Percentiles rank a stretch among this genome's conserved stretches.
phyloP scores from a whole-genome alignment of 2,113 vertebrate species.

The Equus przewalskii region DNA sequence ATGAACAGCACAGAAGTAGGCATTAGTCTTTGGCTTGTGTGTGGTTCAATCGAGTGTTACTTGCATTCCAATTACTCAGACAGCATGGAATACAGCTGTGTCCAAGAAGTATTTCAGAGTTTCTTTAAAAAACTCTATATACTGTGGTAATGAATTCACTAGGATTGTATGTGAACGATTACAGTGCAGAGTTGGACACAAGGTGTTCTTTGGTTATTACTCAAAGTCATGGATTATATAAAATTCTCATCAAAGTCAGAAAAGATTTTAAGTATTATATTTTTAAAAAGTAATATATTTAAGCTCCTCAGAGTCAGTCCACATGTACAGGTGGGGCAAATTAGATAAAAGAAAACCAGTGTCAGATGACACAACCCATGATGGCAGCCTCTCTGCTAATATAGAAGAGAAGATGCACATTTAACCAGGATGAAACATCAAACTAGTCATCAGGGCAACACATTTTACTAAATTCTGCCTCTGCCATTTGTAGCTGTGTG shows the following conservation, averaged over 20 bases:
- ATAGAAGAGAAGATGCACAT: not conserved
- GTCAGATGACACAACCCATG: not conserved
- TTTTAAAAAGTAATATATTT: not conserved
- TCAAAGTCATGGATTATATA: not conserved
- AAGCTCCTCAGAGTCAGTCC: not conserved
- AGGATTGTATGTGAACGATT: not conserved
- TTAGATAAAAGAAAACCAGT: not conserved
- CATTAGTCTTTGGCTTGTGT: constrained; percentile 72
- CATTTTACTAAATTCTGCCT: not conserved
- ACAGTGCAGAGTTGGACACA: not conserved
- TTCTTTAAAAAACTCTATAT: constrained; percentile 48
- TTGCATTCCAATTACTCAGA: constrained; percentile 69
- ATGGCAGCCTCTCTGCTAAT: not conserved
- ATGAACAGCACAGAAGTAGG: constrained; percentile 66
- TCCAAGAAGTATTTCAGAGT: constrained; percentile 47
- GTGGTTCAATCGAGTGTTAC: constrained; percentile 68
- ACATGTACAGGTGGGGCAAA: not conserved
- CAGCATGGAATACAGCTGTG: not conserved
- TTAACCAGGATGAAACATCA: not conserved
- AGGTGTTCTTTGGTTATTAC: not conserved
- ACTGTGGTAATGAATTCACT: not conserved
- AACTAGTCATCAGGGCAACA: not conserved
- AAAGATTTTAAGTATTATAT: not conserved
- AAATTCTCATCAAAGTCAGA: not conserved
- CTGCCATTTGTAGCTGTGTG: not conserved